Base-by-base conservation (phyloP, 2,797 vertebrate species). In the Hoplostethus atlanticus region DNA sequence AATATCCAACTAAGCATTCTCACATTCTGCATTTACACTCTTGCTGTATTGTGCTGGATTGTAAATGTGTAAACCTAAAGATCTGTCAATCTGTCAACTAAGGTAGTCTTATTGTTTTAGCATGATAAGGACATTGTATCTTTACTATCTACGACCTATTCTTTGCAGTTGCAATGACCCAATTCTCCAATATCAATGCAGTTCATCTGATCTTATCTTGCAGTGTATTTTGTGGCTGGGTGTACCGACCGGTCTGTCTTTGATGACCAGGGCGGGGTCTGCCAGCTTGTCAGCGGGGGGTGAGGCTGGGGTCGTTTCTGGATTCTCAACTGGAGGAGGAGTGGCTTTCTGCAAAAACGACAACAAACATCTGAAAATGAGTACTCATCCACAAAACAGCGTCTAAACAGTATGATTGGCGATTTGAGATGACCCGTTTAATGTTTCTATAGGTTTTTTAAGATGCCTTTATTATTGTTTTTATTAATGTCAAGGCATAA, bases 261-360 rank as follows among this genome's bases (percentile, higher is more conserved):
- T 95, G 67, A 95, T 92, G 73, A 95, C 77, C 21, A 87, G 74
- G 25, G 95, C 95, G 2, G 93, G 87, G 81, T 96, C 95, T 4
- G 85, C 65, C 85, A 95, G 78, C 71, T 82, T 70, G 34, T 96
- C 94, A 0, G 78, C n/a, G 8, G 75, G 76, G 21, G 86, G 82
- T 7, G 92, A 71, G 48, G 83, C 67, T 8, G 79, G 5, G 54
- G 84, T 87, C 44, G 77, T 17, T 34, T 68, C 84, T 25, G 92
- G 52, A 1, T 62, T 91, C 71, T 94, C 93, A 17, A 64, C 76
- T 9, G 89, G 67, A 66, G 90, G 71, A 65, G 83, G 65, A 63
- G 86, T 6, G 12, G 81, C 10, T 72, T 94, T 95, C 94, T 95
- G 80, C 44, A 80, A 65, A 51, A 68, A 72, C 0, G 68, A 59